phyloP scores from a whole-genome alignment of 2,888 invertebrate genomes.

The Lysandra coridon region DNA sequence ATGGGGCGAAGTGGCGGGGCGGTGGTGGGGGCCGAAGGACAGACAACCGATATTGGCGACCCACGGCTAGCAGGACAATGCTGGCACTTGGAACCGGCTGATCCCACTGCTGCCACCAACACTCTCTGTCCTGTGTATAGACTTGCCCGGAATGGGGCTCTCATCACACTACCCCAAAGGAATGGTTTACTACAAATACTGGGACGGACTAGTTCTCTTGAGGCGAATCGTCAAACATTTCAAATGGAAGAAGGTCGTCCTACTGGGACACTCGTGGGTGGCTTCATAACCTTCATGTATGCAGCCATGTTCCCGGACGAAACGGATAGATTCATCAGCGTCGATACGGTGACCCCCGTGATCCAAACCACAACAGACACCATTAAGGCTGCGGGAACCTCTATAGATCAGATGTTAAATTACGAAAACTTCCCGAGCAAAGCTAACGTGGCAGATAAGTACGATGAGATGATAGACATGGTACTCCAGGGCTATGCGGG shows the following conservation, averaged over 20 bases:
- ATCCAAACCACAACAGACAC: slow-evolving; percentile 79
- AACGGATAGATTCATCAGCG: slow-evolving; percentile 83
- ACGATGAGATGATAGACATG: background rate
- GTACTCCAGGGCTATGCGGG: background rate
- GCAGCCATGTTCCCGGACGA: slow-evolving; percentile 86
- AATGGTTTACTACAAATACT: slow-evolving; percentile 87
- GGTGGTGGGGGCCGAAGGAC: slow-evolving; percentile 89
- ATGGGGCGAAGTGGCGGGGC: slow-evolving; percentile 89
- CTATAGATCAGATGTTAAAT: slow-evolving; percentile 21
- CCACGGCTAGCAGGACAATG: slow-evolving; percentile 94
- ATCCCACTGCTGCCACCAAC: slow-evolving; percentile 84
- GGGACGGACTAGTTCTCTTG: slow-evolving; percentile 87
- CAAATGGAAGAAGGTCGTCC: slow-evolving; percentile 85
- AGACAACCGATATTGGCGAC: slow-evolving; percentile 88
- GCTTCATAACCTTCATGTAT: slow-evolving; percentile 88
- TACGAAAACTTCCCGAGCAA: slow-evolving; percentile 4
- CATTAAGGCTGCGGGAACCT: slow-evolving; percentile 60
- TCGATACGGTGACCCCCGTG: slow-evolving; percentile 88
- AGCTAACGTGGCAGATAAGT: background rate
- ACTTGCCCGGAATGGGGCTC: slow-evolving; percentile 90
- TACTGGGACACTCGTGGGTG: slow-evolving; percentile 90
- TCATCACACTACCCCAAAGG: slow-evolving; percentile 70
- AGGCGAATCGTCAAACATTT: slow-evolving; percentile 86
- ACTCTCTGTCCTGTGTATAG: slow-evolving; percentile 86
- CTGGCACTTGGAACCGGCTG: slow-evolving; percentile 88